Conservation (phyloP, 2,113 vertebrate genomes). For the Guaruba guarouba region DNA sequence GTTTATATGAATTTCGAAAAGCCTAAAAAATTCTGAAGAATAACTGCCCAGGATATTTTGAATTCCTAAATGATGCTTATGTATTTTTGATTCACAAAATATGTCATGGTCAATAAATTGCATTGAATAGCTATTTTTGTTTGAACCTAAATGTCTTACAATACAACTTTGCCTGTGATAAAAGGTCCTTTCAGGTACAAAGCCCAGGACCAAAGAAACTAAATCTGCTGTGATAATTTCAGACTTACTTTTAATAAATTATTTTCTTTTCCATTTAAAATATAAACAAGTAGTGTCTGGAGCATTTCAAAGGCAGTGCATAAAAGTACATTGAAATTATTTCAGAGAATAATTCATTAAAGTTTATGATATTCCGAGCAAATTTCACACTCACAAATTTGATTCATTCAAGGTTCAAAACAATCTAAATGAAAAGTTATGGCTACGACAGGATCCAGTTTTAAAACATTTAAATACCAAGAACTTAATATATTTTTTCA, state of each 20-base stretch:
- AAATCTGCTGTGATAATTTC: background rate
- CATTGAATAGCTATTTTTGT: background rate
- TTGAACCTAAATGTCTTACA: background rate
- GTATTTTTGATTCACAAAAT: background rate
- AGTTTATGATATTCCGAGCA: background rate
- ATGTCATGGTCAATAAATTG: background rate
- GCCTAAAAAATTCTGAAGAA: background rate
- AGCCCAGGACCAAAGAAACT: background rate
- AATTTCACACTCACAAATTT: background rate
- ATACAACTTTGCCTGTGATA: background rate
- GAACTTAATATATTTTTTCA: background rate
- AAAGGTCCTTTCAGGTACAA: background rate
- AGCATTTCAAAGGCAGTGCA: background rate
- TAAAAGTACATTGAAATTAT: background rate
- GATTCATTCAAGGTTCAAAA: background rate
- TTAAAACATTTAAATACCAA: background rate
- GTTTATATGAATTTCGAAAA: background rate
- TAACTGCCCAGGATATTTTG: background rate
- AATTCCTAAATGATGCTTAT: background rate
- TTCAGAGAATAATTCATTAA: background rate
- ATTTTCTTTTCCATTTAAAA: background rate
- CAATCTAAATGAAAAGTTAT: background rate
- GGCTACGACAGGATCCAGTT: background rate
- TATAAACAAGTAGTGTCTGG: background rate
- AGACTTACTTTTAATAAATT: background rate